Conservation (phyloP, 2,888 invertebrate genomes). For the Tachystola acroxantha region DNA sequence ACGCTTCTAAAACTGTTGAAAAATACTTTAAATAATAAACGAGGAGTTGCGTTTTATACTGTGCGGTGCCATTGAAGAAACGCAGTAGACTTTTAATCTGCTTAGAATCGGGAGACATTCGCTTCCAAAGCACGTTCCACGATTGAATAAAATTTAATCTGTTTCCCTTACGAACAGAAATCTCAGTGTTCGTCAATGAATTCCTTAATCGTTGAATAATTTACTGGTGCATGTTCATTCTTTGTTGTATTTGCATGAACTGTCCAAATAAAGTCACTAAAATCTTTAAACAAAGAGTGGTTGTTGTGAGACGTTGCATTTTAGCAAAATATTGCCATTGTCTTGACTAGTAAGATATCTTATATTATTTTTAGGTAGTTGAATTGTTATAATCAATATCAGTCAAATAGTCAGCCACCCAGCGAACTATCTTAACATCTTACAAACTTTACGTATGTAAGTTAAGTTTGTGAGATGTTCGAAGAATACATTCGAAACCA, state of each 20-base stretch:
- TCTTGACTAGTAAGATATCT: no score
- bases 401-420: no score
- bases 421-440: no score
- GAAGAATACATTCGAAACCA: no score
- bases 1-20: conserved; percentile 34
- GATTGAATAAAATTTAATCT: conserved; percentile 69
- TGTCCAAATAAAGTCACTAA: no score
- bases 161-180: conserved; percentile 52
- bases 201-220: conserved; percentile 65
- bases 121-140: conserved; percentile 63
- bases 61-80: conserved; percentile 42
- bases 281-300: no score
- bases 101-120: conserved; percentile 61
- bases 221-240: conserved; percentile 51
- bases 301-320: no score
- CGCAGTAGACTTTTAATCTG: conserved; percentile 60
- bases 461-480: no score
- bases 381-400: no score
- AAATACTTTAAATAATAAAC: conserved; percentile 44
- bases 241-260: conserved; percentile 23
- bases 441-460: no score
- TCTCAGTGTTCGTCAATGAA: conserved; percentile 41
- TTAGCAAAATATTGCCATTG: no score
- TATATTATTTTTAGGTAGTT: no score
- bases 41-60: conserved; percentile 35